Base-by-base conservation (phyloP, 2,888 invertebrate genomes). In the Leucophenga maculata region DNA sequence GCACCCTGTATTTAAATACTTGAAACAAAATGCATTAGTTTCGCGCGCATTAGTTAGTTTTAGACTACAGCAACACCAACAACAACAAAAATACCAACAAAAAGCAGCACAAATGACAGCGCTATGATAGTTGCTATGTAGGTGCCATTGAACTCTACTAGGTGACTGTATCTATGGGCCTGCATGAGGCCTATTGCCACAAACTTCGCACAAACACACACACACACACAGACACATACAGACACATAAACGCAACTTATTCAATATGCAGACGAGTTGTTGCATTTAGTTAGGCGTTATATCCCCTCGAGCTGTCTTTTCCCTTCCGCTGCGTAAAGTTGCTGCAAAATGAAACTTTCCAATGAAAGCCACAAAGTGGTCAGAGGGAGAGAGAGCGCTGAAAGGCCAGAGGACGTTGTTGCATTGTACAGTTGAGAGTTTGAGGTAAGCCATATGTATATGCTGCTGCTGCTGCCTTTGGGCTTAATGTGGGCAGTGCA, bases 131-230 rank as follows among this genome's bases (percentile, higher is more conserved):
- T 57, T 57, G 71, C 72, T 68, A 71, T 69, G 72, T 76, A 71
- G 71, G 72, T 76, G 76, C 76, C 76, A 75, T 76, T 76, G 76
- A 76, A 76, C 76, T 72, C 73, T 72, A 68, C 73, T 72, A 68
- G 68, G 59, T n/a, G 59, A 44, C 20, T 39, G 39, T 31, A n/a
- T 65, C 50, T 59, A 39, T 39, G 6, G 39, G 39, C 8, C 39
- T 39, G 39, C 32, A 44, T 22, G 57, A 57, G 44, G 44, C 39
- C 39, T 39, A 39, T n/a, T 39, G 39, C 4, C 39, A 39, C 39
- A 39, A 39, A 39, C 39, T 39, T 9, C 39, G 26, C 26, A 26
- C 26, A 39, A 3, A 6, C 39, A 39, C 39, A 6, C 39, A 39
- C 39, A 6, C 39, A 39, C 39, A 39, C 39, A 39, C 39, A 39